Evolutionary conservation across 2,888 invertebrate genomes (phyloP).

Genomic region (Mycogona germanica): DNA sequence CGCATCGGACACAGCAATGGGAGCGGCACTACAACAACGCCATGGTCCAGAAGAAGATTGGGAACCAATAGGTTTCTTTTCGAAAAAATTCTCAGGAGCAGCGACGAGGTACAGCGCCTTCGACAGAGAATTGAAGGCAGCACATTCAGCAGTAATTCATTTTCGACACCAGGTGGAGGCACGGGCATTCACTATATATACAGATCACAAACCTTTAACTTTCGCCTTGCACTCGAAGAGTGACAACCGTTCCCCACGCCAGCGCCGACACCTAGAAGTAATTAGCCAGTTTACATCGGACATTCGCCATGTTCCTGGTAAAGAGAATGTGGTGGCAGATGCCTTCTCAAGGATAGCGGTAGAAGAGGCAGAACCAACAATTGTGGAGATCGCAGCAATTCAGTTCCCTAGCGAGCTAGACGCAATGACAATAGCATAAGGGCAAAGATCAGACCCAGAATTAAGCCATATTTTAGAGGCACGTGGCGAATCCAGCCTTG

Average conservation of each 20-base stretch:
- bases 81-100: not conserved
- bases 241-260: slow-evolving; percentile 30
- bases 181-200: no score
- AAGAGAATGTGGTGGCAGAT: not conserved
- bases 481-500: no score
- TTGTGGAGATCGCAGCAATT: no score
- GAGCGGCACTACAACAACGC: no score
- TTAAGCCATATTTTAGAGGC: not conserved
- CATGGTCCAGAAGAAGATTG: no score
- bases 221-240: slow-evolving; percentile 23
- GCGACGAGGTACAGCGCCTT: not conserved
- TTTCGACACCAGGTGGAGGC: no score
- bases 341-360: not conserved
- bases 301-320: slow-evolving; percentile 27
- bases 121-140: not conserved
- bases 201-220: no score
- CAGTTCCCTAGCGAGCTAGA: no score
- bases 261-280: slow-evolving; percentile 28
- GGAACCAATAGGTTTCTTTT: not conserved
- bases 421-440: not conserved
- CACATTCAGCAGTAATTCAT: no score
- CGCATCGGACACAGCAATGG: no score
- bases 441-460: not conserved
- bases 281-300: slow-evolving; percentile 32
- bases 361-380: no score